Conservation (phyloP, 2,797 vertebrate genomes). For the Sciaenops ocellatus region DNA sequence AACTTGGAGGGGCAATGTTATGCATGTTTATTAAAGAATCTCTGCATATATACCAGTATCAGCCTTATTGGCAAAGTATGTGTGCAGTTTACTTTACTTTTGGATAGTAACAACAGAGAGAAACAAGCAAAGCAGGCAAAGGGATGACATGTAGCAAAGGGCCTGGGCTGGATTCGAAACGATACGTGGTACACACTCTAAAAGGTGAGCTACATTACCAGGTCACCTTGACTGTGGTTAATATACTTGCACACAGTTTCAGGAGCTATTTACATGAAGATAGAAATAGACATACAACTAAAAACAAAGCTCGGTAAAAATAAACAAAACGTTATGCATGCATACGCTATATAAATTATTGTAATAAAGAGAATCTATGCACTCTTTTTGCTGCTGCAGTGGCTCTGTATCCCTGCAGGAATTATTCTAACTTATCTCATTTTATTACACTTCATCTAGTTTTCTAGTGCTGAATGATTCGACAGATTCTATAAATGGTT, state of each 20-base stretch:
- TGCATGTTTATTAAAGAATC: conserved; percentile 6
- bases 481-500: conserved; percentile 18
- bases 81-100: not conserved
- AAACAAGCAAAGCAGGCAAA: too few species aligned
- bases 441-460: conserved; percentile 17
- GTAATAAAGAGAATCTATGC: not conserved
- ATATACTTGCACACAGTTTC: not conserved
- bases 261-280: not conserved
- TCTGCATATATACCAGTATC: not conserved
- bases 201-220: too few species aligned
- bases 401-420: not conserved
- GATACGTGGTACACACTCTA: too few species aligned
- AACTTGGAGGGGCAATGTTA: not conserved
- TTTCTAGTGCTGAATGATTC: conserved; percentile 24
- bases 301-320: not conserved
- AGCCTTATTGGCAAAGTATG: not conserved
- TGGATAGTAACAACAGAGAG: too few species aligned
- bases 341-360: not conserved
- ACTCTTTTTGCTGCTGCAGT: not conserved
- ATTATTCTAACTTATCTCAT: conserved; percentile 4
- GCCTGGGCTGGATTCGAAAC: too few species aligned
- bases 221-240: not conserved
- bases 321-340: too few species aligned
- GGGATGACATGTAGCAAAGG: too few species aligned
- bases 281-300: not conserved